A percentile compares a stretch with the other conserved stretches of the same genome.
These are phyloP conservation scores for Leptarthrus brevirostris DNA, from an alignment of 2,888 invertebrate genomes.

Conservation along the genomic window DNA sequence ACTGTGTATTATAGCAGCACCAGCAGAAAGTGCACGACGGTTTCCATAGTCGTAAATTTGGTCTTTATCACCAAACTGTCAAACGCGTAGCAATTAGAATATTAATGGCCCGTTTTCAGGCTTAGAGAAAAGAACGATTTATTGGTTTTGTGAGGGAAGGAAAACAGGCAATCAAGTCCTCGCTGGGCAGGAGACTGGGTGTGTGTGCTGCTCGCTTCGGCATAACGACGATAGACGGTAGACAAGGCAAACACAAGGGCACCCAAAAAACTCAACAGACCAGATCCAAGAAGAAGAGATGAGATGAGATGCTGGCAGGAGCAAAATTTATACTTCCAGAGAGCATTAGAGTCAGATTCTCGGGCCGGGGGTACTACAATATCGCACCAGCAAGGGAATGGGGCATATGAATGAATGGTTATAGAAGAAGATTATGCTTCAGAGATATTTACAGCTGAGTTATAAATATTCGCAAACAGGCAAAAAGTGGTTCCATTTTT, in stretches of 20 bases:
- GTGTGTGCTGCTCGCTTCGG: background rate
- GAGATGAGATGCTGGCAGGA: conserved; percentile 47
- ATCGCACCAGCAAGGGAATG: conserved; percentile 11
- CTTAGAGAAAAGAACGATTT: conserved; percentile 57
- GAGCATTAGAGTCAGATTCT: background rate
- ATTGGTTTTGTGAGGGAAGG: conserved; percentile 56
- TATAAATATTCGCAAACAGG: conserved; percentile 45
- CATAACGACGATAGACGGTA: background rate
- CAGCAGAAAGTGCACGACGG: conserved; percentile 54
- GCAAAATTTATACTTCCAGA: conserved; percentile 40
- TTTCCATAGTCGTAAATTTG: conserved; percentile 57
- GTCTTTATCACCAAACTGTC: conserved; percentile 59
- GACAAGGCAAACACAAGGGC: conserved; percentile 42
- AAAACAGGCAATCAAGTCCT: conserved; percentile 50
- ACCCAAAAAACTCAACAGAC: conserved; percentile 33
- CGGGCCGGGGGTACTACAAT: conserved; percentile 13
- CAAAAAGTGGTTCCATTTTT: background rate
- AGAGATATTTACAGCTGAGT: conserved; percentile 25
- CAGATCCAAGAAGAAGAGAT: conserved; percentile 39
- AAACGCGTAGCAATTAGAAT: conserved; percentile 58
- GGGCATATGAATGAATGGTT: conserved; percentile 27
- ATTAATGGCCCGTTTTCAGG: conserved; percentile 57
- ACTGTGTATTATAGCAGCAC: conserved; percentile 31
- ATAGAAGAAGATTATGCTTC: conserved; percentile 41
- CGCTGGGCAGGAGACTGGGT: conserved; percentile 16